Conservation (phyloP, 2,113 vertebrate species). For the Cyanoderma ruficeps region DNA sequence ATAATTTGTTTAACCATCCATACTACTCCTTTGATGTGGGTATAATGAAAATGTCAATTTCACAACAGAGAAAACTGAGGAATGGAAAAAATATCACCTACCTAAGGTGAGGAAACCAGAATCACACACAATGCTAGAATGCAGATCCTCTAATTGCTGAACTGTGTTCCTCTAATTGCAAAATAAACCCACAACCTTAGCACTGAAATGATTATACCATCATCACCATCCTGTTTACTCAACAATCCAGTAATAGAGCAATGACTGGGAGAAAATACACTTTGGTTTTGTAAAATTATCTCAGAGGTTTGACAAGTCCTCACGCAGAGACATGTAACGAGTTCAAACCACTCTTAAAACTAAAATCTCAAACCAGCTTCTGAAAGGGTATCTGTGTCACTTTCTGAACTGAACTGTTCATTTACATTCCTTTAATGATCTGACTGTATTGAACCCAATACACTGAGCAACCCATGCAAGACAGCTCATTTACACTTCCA, state of each 20-base stretch:
- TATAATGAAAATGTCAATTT: constrained; percentile 33
- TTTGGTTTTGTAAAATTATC: constrained; percentile 9
- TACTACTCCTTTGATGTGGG: constrained; percentile 19
- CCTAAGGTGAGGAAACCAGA: not conserved
- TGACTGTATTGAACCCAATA: not conserved
- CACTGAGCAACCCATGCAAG: not conserved
- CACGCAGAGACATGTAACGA: not conserved
- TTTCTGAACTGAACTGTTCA: constrained; percentile 15
- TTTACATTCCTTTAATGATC: constrained; percentile 58
- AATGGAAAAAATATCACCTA: constrained; percentile 5
- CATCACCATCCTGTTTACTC: constrained; percentile 25
- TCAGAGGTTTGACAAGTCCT: constrained; percentile 14
- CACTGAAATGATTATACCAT: not conserved
- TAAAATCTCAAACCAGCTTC: constrained; percentile 16
- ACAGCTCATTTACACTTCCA: constrained; percentile 51
- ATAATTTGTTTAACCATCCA: constrained; percentile 57
- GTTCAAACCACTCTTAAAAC: not conserved
- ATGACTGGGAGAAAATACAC: constrained; percentile 9
- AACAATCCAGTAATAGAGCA: constrained; percentile 3
- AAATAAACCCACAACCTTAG: constrained; percentile 12
- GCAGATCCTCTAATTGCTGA: not conserved
- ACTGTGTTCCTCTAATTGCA: constrained; percentile 15
- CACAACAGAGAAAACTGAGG: not conserved
- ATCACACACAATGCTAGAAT: not conserved
- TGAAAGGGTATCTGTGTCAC: constrained; percentile 37